A percentile compares a stretch with the other conserved stretches of the same genome.
Evolutionary conservation across 2,888 invertebrate genomes (phyloP).

Genomic region (Acleris literana): DNA sequence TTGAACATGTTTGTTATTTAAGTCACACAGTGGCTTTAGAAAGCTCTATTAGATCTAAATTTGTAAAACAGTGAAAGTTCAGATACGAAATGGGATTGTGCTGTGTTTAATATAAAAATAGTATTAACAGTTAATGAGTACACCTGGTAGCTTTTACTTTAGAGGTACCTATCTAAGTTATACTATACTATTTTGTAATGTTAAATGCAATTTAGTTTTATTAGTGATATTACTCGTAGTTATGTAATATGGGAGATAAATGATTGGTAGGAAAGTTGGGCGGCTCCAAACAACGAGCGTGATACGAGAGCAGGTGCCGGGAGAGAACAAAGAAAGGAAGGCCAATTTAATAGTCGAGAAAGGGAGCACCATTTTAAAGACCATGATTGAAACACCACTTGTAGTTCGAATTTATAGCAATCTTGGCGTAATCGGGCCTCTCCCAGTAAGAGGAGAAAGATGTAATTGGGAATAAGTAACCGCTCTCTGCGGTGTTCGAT

Average conservation of each 20-base stretch:
- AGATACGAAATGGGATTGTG: constrained; percentile 27
- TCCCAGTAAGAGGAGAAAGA: constrained; percentile 71
- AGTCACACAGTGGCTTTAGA: constrained; percentile 29
- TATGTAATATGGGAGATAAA: neutral
- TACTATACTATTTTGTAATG: too few species aligned
- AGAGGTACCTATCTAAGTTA: too few species aligned
- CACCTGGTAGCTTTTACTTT: neutral
- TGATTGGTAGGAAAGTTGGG: neutral
- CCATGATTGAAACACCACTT: constrained; percentile 71
- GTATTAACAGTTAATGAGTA: neutral
- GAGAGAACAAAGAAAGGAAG: constrained; percentile 78
- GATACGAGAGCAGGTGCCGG: constrained; percentile 56
- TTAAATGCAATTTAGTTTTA: too few species aligned
- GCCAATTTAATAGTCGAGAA: constrained; percentile 78
- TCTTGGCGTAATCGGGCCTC: constrained; percentile 75
- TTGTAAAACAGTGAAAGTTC: constrained; percentile 44
- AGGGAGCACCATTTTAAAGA: constrained; percentile 80
- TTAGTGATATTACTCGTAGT: too few species aligned
- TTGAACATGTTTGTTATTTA: constrained; percentile 27
- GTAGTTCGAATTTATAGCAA: constrained; percentile 81
- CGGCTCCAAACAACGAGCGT: constrained; percentile 51
- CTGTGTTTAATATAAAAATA: constrained; percentile 1
- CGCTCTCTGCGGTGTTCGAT: constrained; percentile 64
- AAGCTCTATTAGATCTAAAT: constrained; percentile 35
- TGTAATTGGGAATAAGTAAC: constrained; percentile 70